Percentiles rank a stretch among this genome's conserved stretches.
These are phyloP conservation scores for Megathymus violae DNA, from an alignment of 1,140 invertebrate genomes.

Conservation along the genomic window DNA sequence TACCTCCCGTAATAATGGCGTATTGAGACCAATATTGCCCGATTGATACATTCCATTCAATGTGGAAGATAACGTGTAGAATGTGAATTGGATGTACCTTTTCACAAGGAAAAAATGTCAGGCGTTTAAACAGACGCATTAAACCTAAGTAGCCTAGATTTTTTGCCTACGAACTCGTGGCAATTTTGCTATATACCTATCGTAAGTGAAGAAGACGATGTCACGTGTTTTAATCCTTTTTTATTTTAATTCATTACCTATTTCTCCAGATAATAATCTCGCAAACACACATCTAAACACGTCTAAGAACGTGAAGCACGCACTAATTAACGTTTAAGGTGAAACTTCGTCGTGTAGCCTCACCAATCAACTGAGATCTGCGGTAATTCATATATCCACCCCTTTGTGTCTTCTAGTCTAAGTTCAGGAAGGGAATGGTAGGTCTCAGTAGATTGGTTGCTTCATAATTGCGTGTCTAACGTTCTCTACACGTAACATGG, in stretches of 20 bases:
- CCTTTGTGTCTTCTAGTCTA: slow-evolving; percentile 48
- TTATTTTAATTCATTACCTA: slow-evolving; percentile 41
- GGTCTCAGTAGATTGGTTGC: slow-evolving; percentile 65
- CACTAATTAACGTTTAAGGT: slow-evolving; percentile 81
- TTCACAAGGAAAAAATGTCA: no score
- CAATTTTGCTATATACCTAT: background rate
- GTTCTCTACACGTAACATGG: slow-evolving; percentile 78
- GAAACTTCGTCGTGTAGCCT: slow-evolving; percentile 68
- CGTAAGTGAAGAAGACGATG: background rate
- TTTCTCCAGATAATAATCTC: slow-evolving; percentile 51
- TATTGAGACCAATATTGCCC: slow-evolving; percentile 49
- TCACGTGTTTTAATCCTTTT: slow-evolving; percentile 2
- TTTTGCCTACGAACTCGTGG: background rate
- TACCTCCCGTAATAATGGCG: slow-evolving; percentile 56
- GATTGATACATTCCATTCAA: slow-evolving; percentile 14
- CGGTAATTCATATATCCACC: slow-evolving; percentile 59
- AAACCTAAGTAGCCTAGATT: background rate
- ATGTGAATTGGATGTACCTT: no score
- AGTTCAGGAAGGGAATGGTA: slow-evolving; percentile 47
- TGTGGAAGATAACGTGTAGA: no score
- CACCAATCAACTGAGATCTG: slow-evolving; percentile 63
- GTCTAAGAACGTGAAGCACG: slow-evolving; percentile 69
- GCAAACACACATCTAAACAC: slow-evolving; percentile 62
- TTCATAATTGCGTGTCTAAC: slow-evolving; percentile 76
- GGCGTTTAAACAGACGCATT: background rate